Conservation (phyloP, 1,140 invertebrate genomes). For the Sminthurides bifidus region DNA sequence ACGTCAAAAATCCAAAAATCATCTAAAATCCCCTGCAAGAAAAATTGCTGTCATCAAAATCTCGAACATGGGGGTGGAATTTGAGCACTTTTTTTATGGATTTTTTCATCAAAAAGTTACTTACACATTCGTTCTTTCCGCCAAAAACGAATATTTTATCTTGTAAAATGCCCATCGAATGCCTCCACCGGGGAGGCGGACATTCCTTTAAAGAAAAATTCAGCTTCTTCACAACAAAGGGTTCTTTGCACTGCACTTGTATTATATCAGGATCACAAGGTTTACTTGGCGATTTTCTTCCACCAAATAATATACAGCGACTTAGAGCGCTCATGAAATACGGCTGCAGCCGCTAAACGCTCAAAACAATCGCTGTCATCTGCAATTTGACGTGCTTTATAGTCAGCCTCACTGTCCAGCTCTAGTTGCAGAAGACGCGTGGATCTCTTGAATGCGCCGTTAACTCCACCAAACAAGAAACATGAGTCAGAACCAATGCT, state of each 20-base stretch:
- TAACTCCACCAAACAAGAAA: too few relatives aligned
- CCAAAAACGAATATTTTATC: slow-evolving; percentile 20
- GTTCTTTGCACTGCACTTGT: not conserved
- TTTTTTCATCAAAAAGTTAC: not conserved
- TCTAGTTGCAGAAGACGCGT: too few relatives aligned
- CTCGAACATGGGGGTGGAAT: not conserved
- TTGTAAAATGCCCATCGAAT: slow-evolving; percentile 10
- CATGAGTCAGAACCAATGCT: too few relatives aligned
- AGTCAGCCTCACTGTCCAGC: too few relatives aligned
- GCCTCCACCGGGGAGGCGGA: slow-evolving; percentile 22
- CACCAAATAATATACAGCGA: slow-evolving; percentile 24
- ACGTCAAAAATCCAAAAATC: slow-evolving; percentile 21
- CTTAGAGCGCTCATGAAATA: slow-evolving; percentile 7
- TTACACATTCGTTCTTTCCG: slow-evolving; percentile 18
- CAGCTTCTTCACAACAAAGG: not conserved
- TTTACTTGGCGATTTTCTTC: slow-evolving; percentile 20
- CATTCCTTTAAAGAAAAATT: not conserved
- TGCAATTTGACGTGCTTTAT: too few relatives aligned
- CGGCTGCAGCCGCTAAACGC: not conserved
- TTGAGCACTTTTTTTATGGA: not conserved
- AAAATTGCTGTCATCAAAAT: too few relatives aligned
- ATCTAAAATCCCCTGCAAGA: slow-evolving; percentile 9
- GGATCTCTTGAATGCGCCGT: too few relatives aligned
- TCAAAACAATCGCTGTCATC: not conserved
- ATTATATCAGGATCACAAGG: slow-evolving; percentile 24